Evolutionary conservation across 2,113 vertebrate species (phyloP).

Genomic region (Protobothrops flavoviridis): DNA sequence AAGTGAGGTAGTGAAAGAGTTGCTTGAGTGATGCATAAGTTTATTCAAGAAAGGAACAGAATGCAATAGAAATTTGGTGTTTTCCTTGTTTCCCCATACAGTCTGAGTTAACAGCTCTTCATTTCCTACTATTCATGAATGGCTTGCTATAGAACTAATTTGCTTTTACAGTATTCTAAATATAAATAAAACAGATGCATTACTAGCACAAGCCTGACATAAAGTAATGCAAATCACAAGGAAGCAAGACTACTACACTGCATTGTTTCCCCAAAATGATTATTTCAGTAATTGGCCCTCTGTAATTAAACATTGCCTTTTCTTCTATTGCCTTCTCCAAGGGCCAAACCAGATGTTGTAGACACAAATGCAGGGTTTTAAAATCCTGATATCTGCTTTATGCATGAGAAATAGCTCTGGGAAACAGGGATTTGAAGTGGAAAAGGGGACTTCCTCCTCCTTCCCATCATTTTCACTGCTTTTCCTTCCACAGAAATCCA

Average conservation of each 20-base stretch:
- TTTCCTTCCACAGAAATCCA: background rate
- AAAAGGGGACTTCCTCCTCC: background rate
- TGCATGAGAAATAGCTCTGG: background rate
- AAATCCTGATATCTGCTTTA: constrained; percentile 1
- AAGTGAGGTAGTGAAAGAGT: background rate
- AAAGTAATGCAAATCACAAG: background rate
- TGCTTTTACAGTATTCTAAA: background rate
- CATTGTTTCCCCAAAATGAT: background rate
- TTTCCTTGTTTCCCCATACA: background rate
- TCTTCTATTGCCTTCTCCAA: background rate
- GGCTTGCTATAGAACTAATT: background rate
- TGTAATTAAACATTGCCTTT: background rate
- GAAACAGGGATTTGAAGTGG: background rate
- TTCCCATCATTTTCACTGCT: background rate
- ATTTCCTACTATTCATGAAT: background rate
- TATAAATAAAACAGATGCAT: background rate
- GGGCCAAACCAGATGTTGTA: background rate
- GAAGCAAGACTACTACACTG: background rate
- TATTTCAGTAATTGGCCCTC: background rate
- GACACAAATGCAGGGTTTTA: background rate
- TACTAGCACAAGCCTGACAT: background rate
- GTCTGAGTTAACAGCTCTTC: background rate
- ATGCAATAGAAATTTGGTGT: background rate
- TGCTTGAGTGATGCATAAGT: no score
- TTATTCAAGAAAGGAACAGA: background rate